Conservation (phyloP, 2,113 vertebrate genomes). For the Tympanuchus pallidicinctus region DNA sequence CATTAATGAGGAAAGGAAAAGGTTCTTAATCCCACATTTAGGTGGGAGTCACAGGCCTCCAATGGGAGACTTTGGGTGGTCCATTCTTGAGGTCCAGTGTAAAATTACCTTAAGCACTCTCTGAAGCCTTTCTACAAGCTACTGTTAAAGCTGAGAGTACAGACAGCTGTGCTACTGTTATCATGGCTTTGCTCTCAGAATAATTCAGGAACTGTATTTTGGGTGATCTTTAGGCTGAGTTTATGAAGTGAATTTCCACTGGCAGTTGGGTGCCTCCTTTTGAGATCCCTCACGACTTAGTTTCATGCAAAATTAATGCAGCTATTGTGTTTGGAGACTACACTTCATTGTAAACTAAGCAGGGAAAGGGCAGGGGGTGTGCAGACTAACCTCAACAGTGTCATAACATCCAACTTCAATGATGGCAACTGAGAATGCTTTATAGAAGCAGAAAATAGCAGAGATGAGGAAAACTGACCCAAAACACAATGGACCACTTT, state of each 20-base stretch:
- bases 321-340: neutral
- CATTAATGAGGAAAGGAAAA: neutral
- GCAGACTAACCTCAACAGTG: fast-evolving
- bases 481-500: neutral
- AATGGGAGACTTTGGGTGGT: neutral
- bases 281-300: neutral
- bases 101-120: neutral
- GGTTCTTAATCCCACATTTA: neutral
- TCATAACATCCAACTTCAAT: neutral
- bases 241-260: neutral
- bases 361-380: neutral
- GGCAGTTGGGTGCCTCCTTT: neutral
- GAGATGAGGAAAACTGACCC: neutral
- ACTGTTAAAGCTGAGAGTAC: neutral
- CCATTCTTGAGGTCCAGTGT: neutral
- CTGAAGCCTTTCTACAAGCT: neutral
- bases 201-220: neutral
- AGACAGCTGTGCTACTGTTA: too few relatives aligned
- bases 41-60: neutral
- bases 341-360: fast-evolving
- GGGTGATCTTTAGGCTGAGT: neutral
- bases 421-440: neutral
- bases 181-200: neutral
- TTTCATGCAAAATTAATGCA: neutral
- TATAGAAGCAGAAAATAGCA: neutral